Percentiles rank a stretch among this genome's conserved stretches.
phyloP scores from a whole-genome alignment of 2,888 invertebrate genomes.

The Girardia tigrina region DNA sequence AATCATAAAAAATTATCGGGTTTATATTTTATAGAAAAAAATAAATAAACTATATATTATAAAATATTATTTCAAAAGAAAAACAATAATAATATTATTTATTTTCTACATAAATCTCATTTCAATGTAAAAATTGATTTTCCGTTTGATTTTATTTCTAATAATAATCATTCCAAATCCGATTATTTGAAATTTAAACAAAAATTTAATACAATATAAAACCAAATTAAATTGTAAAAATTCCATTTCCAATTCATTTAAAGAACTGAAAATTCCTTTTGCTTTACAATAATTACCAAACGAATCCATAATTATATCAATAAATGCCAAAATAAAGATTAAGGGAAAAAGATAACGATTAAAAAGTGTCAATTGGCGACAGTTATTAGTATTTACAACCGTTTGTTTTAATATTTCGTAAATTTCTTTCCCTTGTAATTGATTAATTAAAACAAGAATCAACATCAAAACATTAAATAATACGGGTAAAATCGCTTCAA shows the following conservation, averaged over 20 bases:
- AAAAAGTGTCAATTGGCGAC: background rate
- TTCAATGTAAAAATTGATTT: background rate
- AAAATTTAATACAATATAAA: background rate
- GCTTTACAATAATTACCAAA: background rate
- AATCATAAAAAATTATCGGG: no score
- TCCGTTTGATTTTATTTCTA: background rate
- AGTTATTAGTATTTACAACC: background rate
- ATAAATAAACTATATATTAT: no score
- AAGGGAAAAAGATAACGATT: background rate
- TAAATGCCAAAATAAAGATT: background rate
- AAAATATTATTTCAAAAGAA: no score
- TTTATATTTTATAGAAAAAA: no score
- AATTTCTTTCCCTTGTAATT: background rate
- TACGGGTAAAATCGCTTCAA: background rate
- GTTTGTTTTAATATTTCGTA: background rate
- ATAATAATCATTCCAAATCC: background rate
- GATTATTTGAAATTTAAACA: slow-evolving; percentile 17
- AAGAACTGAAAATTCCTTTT: background rate
- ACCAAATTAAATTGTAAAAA: background rate
- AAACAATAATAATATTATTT: no score
- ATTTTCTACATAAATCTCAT: no score
- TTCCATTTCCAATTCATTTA: background rate
- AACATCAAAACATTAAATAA: background rate
- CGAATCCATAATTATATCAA: background rate
- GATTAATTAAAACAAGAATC: background rate